phyloP scores from a whole-genome alignment of 2,797 vertebrate species.

The Anas flavirostris region DNA sequence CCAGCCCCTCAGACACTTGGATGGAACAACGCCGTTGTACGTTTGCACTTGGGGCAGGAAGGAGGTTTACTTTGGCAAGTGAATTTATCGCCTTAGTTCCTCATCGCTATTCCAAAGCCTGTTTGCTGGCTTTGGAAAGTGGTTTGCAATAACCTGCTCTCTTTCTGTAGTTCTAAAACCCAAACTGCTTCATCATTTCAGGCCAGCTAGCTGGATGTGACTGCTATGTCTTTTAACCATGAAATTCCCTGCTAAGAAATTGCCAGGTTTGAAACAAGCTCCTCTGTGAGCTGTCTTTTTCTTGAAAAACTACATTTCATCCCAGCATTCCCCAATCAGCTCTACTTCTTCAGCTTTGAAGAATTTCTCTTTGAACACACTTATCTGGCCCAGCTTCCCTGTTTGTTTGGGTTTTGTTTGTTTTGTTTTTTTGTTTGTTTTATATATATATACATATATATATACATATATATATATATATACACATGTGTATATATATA shows the following conservation, averaged over 20 bases:
- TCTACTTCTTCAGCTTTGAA: not conserved
- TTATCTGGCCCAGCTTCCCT: not conserved
- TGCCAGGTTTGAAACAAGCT: not conserved
- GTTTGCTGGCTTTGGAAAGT: not conserved
- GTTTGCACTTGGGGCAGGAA: not conserved
- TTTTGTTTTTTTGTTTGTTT: not conserved
- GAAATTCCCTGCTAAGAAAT: not conserved
- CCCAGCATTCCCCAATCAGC: not conserved
- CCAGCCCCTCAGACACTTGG: not conserved
- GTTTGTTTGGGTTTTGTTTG: not conserved
- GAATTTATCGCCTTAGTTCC: not conserved
- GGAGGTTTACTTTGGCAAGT: slow-evolving; percentile 44
- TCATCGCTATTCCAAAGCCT: not conserved
- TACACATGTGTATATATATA: too few relatives aligned
- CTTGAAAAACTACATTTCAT: not conserved
- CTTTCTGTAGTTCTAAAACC: not conserved
- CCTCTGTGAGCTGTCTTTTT: not conserved
- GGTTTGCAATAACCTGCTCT: not conserved
- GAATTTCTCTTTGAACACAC: not conserved
- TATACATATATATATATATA: too few relatives aligned
- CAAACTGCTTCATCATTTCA: not conserved
- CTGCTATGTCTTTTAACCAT: not conserved
- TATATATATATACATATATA: too few relatives aligned
- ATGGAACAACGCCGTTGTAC: not conserved
- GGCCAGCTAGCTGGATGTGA: not conserved